Base-by-base conservation (phyloP, 2,113 vertebrate species). In the Leptodactylus fuscus region DNA sequence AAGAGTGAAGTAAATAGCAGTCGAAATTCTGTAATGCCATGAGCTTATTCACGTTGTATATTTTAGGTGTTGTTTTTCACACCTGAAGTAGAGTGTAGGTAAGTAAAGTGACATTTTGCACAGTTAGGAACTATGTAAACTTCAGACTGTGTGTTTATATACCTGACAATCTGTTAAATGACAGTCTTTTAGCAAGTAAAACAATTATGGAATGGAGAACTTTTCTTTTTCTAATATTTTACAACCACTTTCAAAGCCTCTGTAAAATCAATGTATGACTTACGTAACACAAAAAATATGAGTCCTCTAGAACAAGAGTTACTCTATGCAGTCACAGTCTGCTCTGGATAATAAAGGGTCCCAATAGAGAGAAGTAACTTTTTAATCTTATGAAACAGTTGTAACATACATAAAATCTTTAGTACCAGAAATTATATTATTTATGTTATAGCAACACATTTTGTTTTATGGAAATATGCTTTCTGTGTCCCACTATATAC, bases 21-120 rank as follows among this genome's bases (percentile, higher is more conserved):
- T 18, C 1, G 53, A 29, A 73, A 53, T 27, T 34, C 15, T 55
- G 44, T 83, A 34, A 32, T 46, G 69, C 51, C 70, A 38, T 29
- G 67, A 53, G 81, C 69, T 83, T 20, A 74, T 74, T 74, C 69
- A 83, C 70, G 58, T 55, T 38, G 13, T 46, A 27, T 4, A 44
- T 9, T 4, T 4, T 44, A 83, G 10, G 51, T 83, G 81, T 83
- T 83, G 53, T 74, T 74, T 83, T 74, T 74, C 69, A 60, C 81
- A 83, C 69, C 34, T 60, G 69, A 48, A 71, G 51, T 20, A 58
- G 32, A 7, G 58, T 12, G 5, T 24, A 83, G 46, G 81, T 73
- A 27, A 27, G 32, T 24, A 71, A 82, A 70, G 41, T 49, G 27
- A 71, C 27, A 67, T 34, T 71, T 46, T 69, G 16, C 46, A 73